Percentiles rank a stretch among this genome's conserved stretches.
Evolutionary conservation across 2,113 vertebrate species (phyloP).

Genomic region (Oriolus oriolus): DNA sequence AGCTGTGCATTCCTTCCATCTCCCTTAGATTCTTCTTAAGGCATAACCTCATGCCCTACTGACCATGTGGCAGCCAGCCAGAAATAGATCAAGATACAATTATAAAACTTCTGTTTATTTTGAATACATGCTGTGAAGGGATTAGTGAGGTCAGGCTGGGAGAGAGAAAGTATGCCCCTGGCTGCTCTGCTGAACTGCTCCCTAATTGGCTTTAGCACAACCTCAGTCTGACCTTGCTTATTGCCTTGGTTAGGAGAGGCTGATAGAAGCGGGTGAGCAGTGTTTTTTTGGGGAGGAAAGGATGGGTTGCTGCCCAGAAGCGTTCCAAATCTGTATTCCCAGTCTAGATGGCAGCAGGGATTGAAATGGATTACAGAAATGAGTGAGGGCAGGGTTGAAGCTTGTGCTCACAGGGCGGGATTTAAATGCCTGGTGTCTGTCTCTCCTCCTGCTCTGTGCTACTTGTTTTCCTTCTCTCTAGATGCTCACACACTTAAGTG

Average conservation of each 20-base stretch:
- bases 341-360: neutral
- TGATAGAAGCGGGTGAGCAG: neutral
- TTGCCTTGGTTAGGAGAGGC: neutral
- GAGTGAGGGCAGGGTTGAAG: neutral
- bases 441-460: neutral
- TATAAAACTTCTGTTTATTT: neutral
- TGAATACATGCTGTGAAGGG: neutral
- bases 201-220: neutral
- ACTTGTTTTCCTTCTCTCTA: neutral
- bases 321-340: neutral
- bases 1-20: neutral
- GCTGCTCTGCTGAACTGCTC: neutral
- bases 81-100: neutral
- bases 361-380: rapidly evolving
- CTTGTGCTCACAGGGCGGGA: neutral
- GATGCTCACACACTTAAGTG: neutral
- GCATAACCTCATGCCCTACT: neutral
- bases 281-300: too few species aligned
- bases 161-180: neutral
- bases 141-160: neutral
- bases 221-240: neutral
- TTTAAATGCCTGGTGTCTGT: neutral
- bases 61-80: neutral
- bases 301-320: neutral
- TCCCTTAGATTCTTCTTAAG: neutral